Evolutionary conservation across 2,888 invertebrate species (phyloP), one percentile per base, ranked within the genome.

Genomic region (Euclidia mi): DNA sequence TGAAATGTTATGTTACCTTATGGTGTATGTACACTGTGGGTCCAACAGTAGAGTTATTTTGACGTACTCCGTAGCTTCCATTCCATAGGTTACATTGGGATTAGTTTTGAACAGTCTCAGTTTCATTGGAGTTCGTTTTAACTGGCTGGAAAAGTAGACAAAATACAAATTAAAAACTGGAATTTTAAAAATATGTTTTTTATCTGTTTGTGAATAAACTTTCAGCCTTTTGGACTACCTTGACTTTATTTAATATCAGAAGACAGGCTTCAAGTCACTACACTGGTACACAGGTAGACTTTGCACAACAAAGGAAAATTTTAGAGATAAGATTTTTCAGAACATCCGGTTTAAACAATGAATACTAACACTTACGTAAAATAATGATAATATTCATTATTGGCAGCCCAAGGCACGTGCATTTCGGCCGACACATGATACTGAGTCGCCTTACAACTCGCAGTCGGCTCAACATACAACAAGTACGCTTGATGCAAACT

Each of bases 11-110:
- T 75, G 74, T 83, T 89, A 96, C 96, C 96, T 96, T 34, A 97
- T 92, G 47, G 90, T 94, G 79, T 96, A 97, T n/a, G 95, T 95
- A 79, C 97, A 98, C 34, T 94, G 91, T 3, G 97, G 96, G 82
- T 97, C 97, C 68, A 97, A 88, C 45, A 96, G 94, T 12, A 98
- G 76, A 44, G 95, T 95, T 2, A 97, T 83, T 69, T 89, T 90
- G 0, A 96, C 95, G 57, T 83, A 69, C 25, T 91, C 85, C 0
- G 92, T 86, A 57, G 90, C 76, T 6, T 90, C 84, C 0, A 87
- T 82, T 20, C 91, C 91, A 17, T 56, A 25, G 1, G 84, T 87
- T 0, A 82, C 52, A 14, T 88, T 84, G 0, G 96, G 96, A 74
- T 95, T 95, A 31, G 95, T 91, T 68, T 88, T 94, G 55, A 95